Evolutionary conservation across 2,113 vertebrate genomes (phyloP).

Genomic region (Apteryx mantelli): DNA sequence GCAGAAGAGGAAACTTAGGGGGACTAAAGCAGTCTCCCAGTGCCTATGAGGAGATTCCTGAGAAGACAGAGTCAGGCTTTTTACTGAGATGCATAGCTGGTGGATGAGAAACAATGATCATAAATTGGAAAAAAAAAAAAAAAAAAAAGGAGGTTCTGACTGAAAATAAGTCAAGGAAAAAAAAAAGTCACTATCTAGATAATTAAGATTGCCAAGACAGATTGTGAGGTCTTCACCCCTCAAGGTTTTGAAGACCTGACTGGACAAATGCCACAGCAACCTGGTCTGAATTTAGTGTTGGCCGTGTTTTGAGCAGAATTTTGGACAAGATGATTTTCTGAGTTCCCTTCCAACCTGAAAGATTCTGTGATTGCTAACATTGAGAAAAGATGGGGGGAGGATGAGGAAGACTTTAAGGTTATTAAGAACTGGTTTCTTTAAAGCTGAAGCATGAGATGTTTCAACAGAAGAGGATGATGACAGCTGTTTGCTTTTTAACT

Average conservation of each 20-base stretch:
- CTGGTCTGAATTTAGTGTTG: neutral
- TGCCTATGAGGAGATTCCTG: neutral
- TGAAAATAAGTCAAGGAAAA: neutral
- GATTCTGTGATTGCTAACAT: neutral
- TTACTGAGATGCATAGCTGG: neutral
- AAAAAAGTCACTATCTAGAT: rapidly evolving
- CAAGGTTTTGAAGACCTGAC: neutral
- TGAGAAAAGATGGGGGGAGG: neutral
- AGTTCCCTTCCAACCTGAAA: neutral
- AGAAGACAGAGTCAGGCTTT: neutral
- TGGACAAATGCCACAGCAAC: neutral
- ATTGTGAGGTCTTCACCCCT: no score
- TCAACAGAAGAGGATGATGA: neutral
- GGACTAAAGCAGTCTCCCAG: neutral
- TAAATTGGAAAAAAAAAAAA: no score
- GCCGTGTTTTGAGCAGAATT: neutral
- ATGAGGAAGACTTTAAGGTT: neutral
- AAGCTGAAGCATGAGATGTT: neutral
- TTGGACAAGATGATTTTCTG: neutral
- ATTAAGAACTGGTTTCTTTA: neutral
- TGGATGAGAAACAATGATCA: no score
- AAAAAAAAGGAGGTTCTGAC: neutral
- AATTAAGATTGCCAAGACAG: neutral
- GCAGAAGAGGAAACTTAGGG: rapidly evolving
- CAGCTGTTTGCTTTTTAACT: neutral